Percentiles rank a stretch among this genome's conserved stretches.
Evolutionary conservation across 2,888 invertebrate genomes (phyloP).

Genomic region (Leptinotarsa juncta): DNA sequence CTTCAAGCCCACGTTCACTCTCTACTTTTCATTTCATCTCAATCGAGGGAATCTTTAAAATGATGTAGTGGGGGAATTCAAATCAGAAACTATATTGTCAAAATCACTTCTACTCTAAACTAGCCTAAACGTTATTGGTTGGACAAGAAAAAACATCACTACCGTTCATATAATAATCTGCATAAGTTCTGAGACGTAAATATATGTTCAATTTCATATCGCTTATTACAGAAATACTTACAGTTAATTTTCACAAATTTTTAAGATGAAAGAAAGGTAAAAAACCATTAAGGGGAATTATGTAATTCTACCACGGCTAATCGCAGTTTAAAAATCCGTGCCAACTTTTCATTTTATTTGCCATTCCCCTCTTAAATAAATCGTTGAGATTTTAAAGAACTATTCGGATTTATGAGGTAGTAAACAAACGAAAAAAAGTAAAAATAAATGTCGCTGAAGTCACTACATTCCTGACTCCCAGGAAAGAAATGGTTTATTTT

Average conservation of each 20-base stretch:
- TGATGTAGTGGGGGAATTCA: no score
- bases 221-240: not conserved
- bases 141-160: no score
- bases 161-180: no score
- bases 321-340: not conserved
- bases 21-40: no score
- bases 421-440: constrained; percentile 11
- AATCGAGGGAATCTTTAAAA: no score
- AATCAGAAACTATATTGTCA: no score
- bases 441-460: constrained; percentile 11
- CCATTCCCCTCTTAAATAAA: constrained; percentile 14
- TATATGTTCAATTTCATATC: not conserved
- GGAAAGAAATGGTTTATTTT: constrained; percentile 16
- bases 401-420: constrained; percentile 10
- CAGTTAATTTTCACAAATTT: not conserved
- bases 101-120: no score
- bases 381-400: constrained; percentile 9
- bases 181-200: no score
- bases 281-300: not conserved
- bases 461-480: constrained; percentile 9
- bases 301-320: constrained; percentile 8
- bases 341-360: constrained; percentile 23
- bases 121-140: no score
- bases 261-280: constrained; percentile 1
- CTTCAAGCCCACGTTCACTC: no score